These are phyloP conservation scores for Ectropis crepuscularia DNA, from an alignment of 2,888 invertebrate genomes.

Conservation along the genomic window DNA sequence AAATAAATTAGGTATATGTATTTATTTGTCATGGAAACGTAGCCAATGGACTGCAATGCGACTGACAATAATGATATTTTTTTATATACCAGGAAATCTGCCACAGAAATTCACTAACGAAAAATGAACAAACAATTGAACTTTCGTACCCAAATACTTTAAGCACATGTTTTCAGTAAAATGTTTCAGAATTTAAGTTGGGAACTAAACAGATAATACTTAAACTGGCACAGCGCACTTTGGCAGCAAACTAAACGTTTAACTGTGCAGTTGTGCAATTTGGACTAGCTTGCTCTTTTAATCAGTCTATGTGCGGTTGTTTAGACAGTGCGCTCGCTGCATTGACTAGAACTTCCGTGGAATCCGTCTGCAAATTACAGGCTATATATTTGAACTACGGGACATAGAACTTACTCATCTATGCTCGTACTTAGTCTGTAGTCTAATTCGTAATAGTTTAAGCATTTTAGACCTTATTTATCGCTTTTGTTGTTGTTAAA, in stretches of 20 bases:
- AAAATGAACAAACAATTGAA: too few species aligned
- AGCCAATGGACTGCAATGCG: too few species aligned
- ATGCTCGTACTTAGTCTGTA: slow-evolving; percentile 1
- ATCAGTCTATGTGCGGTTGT: slow-evolving; percentile 32
- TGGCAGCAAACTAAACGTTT: slow-evolving; percentile 25
- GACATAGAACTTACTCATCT: neutral
- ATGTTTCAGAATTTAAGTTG: neutral
- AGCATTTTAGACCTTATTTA: neutral
- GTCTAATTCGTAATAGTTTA: slow-evolving; percentile 2
- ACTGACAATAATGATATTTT: too few species aligned
- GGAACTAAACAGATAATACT: slow-evolving; percentile 5
- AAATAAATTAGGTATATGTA: too few species aligned
- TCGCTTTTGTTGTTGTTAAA: neutral
- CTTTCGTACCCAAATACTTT: too few species aligned
- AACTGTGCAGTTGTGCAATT: slow-evolving; percentile 25
- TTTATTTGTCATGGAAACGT: too few species aligned
- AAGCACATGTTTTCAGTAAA: neutral
- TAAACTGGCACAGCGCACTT: slow-evolving; percentile 24
- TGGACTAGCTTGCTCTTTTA: slow-evolving; percentile 28
- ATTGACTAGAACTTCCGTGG: slow-evolving; percentile 31
- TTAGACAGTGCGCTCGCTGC: slow-evolving; percentile 25
- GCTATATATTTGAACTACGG: neutral
- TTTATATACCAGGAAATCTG: too few species aligned
- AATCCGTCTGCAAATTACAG: slow-evolving; percentile 29
- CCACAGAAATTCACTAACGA: too few species aligned